phyloP scores from a whole-genome alignment of 2,888 invertebrate species.

The Rhyacophila evoluta region DNA sequence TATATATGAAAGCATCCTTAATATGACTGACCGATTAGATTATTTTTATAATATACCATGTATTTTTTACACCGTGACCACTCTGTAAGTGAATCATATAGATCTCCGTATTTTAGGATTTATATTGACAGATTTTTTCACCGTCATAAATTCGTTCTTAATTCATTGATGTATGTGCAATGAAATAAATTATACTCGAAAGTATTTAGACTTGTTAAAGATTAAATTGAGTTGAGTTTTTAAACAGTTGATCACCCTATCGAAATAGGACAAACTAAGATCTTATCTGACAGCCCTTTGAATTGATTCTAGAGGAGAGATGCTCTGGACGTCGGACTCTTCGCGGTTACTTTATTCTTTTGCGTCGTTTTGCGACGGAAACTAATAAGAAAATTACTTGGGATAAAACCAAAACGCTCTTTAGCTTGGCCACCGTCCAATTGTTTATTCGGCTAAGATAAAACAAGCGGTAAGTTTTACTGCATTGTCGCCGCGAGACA shows the following conservation, averaged over 20 bases:
- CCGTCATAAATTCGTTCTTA: too few species aligned
- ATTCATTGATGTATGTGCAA: too few species aligned
- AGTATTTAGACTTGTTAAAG: too few species aligned
- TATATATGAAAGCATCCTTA: too few species aligned
- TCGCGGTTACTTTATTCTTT: slow-evolving; percentile 30
- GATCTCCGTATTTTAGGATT: too few species aligned
- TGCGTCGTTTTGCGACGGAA: slow-evolving; percentile 48
- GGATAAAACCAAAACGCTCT: slow-evolving; percentile 46
- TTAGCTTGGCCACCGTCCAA: slow-evolving; percentile 49
- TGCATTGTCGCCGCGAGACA: slow-evolving; percentile 5
- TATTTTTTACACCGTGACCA: too few species aligned
- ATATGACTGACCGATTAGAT: too few species aligned
- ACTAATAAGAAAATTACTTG: slow-evolving; percentile 51
- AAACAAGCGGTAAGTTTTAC: slow-evolving; percentile 31
- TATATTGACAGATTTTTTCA: too few species aligned
- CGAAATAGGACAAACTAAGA: background rate
- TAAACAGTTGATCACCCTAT: background rate
- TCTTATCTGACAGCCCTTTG: background rate
- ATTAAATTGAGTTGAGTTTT: too few species aligned
- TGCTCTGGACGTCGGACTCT: background rate
- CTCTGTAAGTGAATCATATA: too few species aligned
- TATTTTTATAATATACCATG: too few species aligned
- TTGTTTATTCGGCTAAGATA: slow-evolving; percentile 43
- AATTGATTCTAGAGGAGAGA: background rate
- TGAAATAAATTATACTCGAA: too few species aligned